These are phyloP conservation scores for Pyrocoelia pectoralis DNA, from an alignment of 2,888 invertebrate genomes.

Conservation along the genomic window DNA sequence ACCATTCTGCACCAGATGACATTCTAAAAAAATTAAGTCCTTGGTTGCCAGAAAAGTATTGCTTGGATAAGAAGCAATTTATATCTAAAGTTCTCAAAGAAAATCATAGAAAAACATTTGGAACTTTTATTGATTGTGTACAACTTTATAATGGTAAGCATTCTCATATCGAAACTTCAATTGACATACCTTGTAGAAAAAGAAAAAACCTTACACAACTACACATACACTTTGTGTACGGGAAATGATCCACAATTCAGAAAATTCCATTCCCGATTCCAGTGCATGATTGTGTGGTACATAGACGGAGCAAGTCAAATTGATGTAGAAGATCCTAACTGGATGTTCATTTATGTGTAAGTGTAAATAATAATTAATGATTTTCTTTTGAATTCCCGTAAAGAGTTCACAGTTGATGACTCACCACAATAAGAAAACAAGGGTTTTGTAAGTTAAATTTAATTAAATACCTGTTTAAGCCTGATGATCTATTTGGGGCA, in stretches of 20 bases:
- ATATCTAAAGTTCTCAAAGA: constrained; percentile 43
- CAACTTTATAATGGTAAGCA: constrained; percentile 22
- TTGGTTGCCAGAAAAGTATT: constrained; percentile 53
- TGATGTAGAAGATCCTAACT: constrained; percentile 90
- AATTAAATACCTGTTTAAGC: no score
- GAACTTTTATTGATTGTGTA: constrained; percentile 46
- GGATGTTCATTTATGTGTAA: constrained; percentile 87
- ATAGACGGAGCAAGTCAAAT: constrained; percentile 97
- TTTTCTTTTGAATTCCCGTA: no score
- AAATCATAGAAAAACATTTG: constrained; percentile 48
- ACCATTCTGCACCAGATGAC: constrained; percentile 45
- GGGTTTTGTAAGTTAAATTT: no score
- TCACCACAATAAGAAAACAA: no score
- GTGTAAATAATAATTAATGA: no score
- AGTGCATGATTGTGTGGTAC: constrained; percentile 93
- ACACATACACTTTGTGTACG: constrained; percentile 84
- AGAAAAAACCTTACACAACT: constrained; percentile 57
- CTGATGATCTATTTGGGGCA: no score
- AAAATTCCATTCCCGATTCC: constrained; percentile 82
- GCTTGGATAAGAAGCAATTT: constrained; percentile 45
- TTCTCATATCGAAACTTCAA: neutral
- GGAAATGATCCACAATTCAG: constrained; percentile 76
- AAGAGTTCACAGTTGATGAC: no score
- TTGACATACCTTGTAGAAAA: constrained; percentile 35
- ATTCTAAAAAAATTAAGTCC: constrained; percentile 46